These are phyloP conservation scores for Argyresthia goedartella DNA, from an alignment of 2,888 invertebrate species.

Conservation along the genomic window DNA sequence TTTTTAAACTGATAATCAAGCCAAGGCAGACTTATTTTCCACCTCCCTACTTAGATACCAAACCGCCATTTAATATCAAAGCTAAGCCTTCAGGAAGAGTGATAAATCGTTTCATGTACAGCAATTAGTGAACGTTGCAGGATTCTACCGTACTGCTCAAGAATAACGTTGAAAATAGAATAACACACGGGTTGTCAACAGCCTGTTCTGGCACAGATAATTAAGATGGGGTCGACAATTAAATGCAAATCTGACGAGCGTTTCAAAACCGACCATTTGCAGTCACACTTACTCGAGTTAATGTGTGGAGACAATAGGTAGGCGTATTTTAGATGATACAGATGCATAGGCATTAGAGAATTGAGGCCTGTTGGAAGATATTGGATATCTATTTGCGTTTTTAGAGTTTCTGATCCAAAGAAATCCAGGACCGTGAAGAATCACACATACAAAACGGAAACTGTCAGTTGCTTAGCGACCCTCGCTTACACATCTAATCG, in stretches of 20 bases:
- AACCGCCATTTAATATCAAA: neutral
- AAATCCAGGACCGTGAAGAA: no score
- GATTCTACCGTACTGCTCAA: no score
- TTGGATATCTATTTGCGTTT: no score
- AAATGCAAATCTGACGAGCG: constrained; percentile 58
- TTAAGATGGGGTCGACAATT: constrained; percentile 54
- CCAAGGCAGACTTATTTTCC: no score
- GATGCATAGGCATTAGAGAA: neutral
- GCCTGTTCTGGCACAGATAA: constrained; percentile 23
- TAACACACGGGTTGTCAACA: no score
- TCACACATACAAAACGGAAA: constrained; percentile 19
- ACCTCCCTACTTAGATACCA: no score
- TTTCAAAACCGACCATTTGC: constrained; percentile 49
- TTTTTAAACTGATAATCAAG: no score
- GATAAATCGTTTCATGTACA: constrained; percentile 18
- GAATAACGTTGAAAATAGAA: no score
- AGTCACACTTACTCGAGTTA: constrained; percentile 41
- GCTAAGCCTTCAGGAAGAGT: constrained; percentile 14
- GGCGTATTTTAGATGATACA: neutral
- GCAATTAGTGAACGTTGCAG: neutral
- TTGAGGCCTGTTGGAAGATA: neutral
- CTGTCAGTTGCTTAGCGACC: constrained; percentile 41
- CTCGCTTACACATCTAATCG: constrained; percentile 39
- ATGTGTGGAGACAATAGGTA: neutral
- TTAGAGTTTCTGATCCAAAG: no score